Evolutionary conservation across 2,113 vertebrate genomes (phyloP).

Genomic region (Phrynosoma platyrhinos): DNA sequence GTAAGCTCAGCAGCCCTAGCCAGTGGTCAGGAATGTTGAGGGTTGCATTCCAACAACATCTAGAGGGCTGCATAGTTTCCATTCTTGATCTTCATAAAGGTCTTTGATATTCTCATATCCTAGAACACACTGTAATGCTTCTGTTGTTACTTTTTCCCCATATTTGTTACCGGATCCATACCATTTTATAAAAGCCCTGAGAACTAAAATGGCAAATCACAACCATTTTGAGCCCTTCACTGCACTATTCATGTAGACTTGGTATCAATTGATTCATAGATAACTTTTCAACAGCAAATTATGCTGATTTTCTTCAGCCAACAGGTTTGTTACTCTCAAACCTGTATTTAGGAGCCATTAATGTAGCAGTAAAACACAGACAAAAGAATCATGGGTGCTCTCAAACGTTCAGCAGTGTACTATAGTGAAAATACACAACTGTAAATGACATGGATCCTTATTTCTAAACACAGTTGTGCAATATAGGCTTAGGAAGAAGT

Average conservation of each 20-base stretch:
- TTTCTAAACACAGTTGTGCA: neutral
- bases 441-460: too few relatives aligned
- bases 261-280: neutral
- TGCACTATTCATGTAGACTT: neutral
- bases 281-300: neutral
- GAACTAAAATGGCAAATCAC: neutral
- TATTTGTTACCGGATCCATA: neutral
- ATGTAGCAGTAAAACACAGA: too few relatives aligned
- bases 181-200: too few relatives aligned
- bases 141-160: neutral
- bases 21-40: too few relatives aligned
- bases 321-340: neutral
- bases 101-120: neutral
- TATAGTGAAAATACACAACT: neutral
- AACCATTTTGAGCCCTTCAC: neutral
- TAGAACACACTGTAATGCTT: too few relatives aligned
- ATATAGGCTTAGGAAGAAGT: neutral
- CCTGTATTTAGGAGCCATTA: neutral
- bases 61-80: too few relatives aligned
- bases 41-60: too few relatives aligned
- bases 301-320: neutral
- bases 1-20: too few relatives aligned
- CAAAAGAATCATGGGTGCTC: neutral
- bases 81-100: neutral
- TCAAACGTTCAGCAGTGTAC: too few relatives aligned